These are phyloP conservation scores for Mus minutoides DNA, from an alignment of 2,797 vertebrate genomes.

Conservation along the genomic window DNA sequence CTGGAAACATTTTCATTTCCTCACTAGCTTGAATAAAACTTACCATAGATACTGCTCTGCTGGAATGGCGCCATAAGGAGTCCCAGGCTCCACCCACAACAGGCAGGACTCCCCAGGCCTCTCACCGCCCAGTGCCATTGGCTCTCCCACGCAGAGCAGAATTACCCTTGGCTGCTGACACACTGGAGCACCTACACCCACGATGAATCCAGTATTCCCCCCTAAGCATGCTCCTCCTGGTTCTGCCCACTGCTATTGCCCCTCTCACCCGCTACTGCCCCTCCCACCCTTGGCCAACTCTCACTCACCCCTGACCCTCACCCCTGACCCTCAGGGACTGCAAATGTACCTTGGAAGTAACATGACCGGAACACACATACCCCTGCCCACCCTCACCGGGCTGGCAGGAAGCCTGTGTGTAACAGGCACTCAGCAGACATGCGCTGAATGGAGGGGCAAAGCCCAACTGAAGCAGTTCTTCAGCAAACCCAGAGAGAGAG, in stretches of 20 bases:
- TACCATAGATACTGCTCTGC: neutral
- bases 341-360: neutral
- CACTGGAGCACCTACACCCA: no score
- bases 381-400: neutral
- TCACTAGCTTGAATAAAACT: neutral
- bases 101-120: neutral
- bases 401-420: neutral
- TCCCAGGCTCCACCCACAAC: neutral
- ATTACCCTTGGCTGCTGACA: neutral
- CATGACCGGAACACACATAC: no score
- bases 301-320: neutral
- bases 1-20: neutral
- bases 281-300: neutral
- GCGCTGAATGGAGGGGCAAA: neutral
- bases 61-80: no score
- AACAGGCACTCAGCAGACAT: neutral
- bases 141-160: neutral
- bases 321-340: neutral
- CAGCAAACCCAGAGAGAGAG: neutral
- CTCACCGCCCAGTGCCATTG: neutral
- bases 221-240: accelerated
- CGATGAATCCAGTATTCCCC: neutral
- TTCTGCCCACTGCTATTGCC: neutral
- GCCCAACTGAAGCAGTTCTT: neutral
- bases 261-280: neutral